Evolutionary conservation across 37 sponge, comb jelly and placozoan genomes (phyloP), one percentile per base, ranked within the genome.

Genomic region (Diacarnus erythraeanus): DNA sequence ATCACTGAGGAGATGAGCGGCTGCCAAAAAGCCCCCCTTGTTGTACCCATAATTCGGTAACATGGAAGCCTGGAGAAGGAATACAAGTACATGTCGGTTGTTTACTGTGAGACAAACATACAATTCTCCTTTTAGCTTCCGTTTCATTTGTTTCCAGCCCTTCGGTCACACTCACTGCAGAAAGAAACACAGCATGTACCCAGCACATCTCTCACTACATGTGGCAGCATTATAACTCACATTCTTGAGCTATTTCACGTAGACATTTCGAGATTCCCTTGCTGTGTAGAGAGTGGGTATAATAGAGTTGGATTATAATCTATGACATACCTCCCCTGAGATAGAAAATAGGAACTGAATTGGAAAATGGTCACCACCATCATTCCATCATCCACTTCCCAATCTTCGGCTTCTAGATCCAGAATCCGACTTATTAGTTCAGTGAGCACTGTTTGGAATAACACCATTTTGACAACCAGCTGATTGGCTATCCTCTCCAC

Each of bases 311-410:
- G n/a, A n/a, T 17, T 10, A 59, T 27, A 10, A 27, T 59, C 26
- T 27, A 54, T 17, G 10, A 21, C 84, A 33, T 54, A 84, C 84
- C 61, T 25, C 35, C 77, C 81, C 26, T 74, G 60, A 0, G 33
- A 20, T 6, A 87, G 77, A 64, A 89, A 89, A 41, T 60, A 89
- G 38, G 89, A 57, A 6, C 70, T 38, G 76, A 64, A 89, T 64
- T 89, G 89, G 76, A 83, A 89, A 4, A 89, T 76, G 59, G 89
- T 89, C 64, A 89, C 84, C 10, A 74, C 74, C 89, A 89, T 83
- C 65, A 83, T 73, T 37, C 41, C 43, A 22, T 89, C 89, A 2
- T 56, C 63, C 1, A 77, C 76, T 38, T 83, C 89, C 57, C 80
- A 80, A 35, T 42, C 77, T 0, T 88, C 88, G 44, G 44, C 42